Percentiles rank a stretch among this genome's conserved stretches.
These are phyloP conservation scores for Ganaspis brasiliensis DNA, from an alignment of 2,888 invertebrate genomes.

Conservation along the genomic window DNA sequence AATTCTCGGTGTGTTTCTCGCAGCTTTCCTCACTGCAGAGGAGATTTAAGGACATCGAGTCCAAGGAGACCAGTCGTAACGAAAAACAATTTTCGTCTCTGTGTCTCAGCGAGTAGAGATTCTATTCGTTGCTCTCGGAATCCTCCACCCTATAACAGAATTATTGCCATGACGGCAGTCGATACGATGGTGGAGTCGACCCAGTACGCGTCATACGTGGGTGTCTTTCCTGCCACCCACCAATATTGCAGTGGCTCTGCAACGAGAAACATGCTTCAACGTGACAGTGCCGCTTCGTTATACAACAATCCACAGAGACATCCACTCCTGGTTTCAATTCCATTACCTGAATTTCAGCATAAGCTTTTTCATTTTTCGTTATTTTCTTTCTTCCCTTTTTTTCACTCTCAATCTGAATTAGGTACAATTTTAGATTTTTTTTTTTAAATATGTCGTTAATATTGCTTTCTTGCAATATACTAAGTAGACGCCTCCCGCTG, in stretches of 20 bases:
- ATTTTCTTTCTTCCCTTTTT: not conserved
- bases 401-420: too few species aligned
- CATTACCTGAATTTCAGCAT: slow-evolving; percentile 13
- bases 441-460: too few species aligned
- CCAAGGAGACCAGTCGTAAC: slow-evolving; percentile 27
- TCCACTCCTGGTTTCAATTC: slow-evolving; percentile 6
- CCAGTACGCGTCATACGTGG: slow-evolving; percentile 60
- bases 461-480: too few species aligned
- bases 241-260: slow-evolving; percentile 25
- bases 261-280: slow-evolving; percentile 36
- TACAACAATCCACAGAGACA: slow-evolving; percentile 30
- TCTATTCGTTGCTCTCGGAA: slow-evolving; percentile 47
- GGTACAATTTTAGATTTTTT: too few species aligned
- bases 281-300: slow-evolving; percentile 37
- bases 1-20: slow-evolving; percentile 30
- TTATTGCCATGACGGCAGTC: slow-evolving; percentile 67
- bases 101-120: slow-evolving; percentile 47
- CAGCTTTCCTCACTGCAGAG: slow-evolving; percentile 13
- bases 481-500: too few species aligned
- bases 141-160: slow-evolving; percentile 66
- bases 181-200: slow-evolving; percentile 69
- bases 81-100: slow-evolving; percentile 55
- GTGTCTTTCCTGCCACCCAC: slow-evolving; percentile 37
- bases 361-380: not conserved
- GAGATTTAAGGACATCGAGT: slow-evolving; percentile 40